A percentile compares a stretch with the other conserved stretches of the same genome.
phyloP scores from a whole-genome alignment of 1,140 invertebrate species.

The Gonioctena quinquepunctata region DNA sequence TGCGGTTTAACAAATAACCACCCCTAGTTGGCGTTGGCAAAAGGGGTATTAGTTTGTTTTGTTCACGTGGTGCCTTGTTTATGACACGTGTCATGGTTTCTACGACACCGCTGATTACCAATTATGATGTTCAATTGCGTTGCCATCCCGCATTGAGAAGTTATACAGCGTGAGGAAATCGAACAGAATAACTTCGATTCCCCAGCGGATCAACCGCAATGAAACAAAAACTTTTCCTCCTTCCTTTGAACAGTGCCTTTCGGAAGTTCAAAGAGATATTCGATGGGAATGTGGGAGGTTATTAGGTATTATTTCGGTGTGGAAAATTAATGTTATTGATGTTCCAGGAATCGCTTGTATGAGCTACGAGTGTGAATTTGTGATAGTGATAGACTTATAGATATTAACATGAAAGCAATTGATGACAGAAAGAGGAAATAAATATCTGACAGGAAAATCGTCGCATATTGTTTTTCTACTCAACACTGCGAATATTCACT shows the following conservation, averaged over 20 bases:
- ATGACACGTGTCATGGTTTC: conserved; percentile 43
- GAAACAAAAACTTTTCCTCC: conserved; percentile 9
- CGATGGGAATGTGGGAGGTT: neutral
- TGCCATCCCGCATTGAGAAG: conserved; percentile 29
- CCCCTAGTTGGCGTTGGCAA: neutral
- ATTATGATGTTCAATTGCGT: conserved; percentile 47
- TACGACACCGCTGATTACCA: conserved; percentile 42
- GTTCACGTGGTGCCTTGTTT: conserved; percentile 42
- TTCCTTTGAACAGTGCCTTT: neutral
- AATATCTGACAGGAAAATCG: no score
- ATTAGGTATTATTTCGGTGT: neutral
- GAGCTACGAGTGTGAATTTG: no score
- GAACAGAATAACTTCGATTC: conserved; percentile 39
- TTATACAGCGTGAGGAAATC: conserved; percentile 37
- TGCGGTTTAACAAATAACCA: conserved; percentile 6
- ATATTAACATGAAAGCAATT: no score
- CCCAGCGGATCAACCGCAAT: conserved; percentile 27
- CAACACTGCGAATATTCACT: no score
- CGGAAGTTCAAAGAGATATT: neutral
- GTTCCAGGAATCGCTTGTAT: no score
- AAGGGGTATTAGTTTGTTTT: conserved; percentile 36
- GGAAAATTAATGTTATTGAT: no score
- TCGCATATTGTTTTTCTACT: no score
- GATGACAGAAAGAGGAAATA: no score
- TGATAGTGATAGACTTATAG: no score